Conservation (phyloP, 2,113 vertebrate genomes). For the Podocnemis expansa region DNA sequence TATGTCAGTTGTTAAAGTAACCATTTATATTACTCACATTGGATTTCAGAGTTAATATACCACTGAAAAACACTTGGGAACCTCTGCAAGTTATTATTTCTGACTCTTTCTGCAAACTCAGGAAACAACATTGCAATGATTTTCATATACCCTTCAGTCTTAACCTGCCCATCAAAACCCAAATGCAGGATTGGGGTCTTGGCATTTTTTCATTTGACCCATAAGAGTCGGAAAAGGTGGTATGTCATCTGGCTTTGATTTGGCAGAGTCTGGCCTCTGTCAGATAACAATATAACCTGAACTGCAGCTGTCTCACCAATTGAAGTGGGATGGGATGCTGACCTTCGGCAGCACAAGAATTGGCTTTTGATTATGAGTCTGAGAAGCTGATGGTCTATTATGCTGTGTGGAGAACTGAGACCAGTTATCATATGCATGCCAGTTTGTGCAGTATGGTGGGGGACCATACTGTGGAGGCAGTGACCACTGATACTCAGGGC, state of each 20-base stretch:
- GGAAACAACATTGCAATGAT: background rate
- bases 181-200: background rate
- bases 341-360: background rate
- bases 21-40: background rate
- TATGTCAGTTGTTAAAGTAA: background rate
- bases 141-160: background rate
- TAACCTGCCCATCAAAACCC: background rate
- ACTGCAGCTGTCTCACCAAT: background rate
- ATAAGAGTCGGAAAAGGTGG: background rate
- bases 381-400: too few relatives aligned
- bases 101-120: background rate
- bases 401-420: too few relatives aligned
- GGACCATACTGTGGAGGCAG: too few relatives aligned
- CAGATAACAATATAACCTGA: background rate
- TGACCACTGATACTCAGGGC: too few relatives aligned
- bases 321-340: background rate
- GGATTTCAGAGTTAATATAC: background rate
- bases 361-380: too few relatives aligned
- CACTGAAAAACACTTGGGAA: background rate
- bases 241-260: slow-evolving; percentile 20
- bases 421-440: too few relatives aligned
- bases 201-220: slow-evolving; percentile 4
- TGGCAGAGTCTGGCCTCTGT: background rate
- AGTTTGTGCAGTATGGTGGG: too few relatives aligned
- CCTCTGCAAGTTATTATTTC: background rate